Base-by-base conservation (phyloP, 1,140 invertebrate species). In the Dreissena polymorpha region DNA sequence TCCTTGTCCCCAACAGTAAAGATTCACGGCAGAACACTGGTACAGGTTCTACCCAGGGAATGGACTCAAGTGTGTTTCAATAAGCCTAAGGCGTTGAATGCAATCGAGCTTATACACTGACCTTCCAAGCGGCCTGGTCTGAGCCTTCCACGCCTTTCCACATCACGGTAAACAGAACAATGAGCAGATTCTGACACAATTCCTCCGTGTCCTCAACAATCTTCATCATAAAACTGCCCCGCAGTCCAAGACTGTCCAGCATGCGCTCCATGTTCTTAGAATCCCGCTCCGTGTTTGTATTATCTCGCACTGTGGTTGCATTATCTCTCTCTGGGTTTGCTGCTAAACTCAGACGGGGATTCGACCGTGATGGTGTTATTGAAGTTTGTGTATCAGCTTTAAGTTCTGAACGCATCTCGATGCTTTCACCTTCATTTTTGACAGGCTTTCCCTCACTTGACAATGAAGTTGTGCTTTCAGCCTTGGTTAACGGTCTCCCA, bases 131-230 rank as follows among this genome's bases (percentile, higher is more conserved):
- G 23, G 93, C 92, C 71, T 93, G 93, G 88, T 93, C 93, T 74
- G 94, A 94, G 57, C 94, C 94, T 71, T 94, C 93, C 25, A 95
- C 92, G 27, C 95, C 95, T 84, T 94, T 93, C 95, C 95, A 95
- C 88, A 95, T 93, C 0, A 95, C 91, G 12, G 94, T 94, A 76
- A 95, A 94, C 10, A 95, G 87, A 67, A 94, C 93, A 84, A 95
- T 94, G 0, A 94, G 92, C 1, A 95, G 92, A 49, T 95, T 91
- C 87, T 95, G 94, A 70, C 94, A 94, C 69, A 95, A 87, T 86
- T 95, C 94, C 68, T 93, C 91, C 0, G 86, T 94, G 93, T 91
- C 94, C 93, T 89, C 91, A n/a, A 89, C 68, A 18, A 85, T 79
- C 25, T 91, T 88, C 50, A 71, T 84, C 1, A 88, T 27, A 80